Percentiles rank a stretch among this genome's conserved stretches.
These are phyloP conservation scores for Eristalinus aeneus DNA, from an alignment of 2,888 invertebrate genomes.

Conservation along the genomic window DNA sequence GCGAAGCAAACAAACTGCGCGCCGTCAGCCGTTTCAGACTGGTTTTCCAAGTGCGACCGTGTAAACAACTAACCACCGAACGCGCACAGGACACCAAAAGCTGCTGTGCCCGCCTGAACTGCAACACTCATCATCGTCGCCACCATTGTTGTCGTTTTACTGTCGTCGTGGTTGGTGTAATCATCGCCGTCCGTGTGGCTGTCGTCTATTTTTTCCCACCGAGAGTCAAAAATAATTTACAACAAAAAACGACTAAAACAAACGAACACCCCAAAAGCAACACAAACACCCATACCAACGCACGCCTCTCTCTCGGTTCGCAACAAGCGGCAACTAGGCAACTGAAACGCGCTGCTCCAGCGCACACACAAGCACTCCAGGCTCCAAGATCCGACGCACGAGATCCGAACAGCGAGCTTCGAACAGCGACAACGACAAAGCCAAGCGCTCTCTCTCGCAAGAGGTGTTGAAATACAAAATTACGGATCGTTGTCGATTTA, in stretches of 20 bases:
- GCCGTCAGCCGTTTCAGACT: constrained; percentile 51
- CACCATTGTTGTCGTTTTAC: constrained; percentile 14
- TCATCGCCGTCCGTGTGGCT: constrained; percentile 6
- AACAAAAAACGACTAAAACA: constrained; percentile 57
- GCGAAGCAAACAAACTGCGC: not conserved
- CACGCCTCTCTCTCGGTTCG: constrained; percentile 70
- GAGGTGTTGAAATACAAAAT: constrained; percentile 80
- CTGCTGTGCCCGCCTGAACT: constrained; percentile 67
- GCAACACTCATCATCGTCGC: constrained; percentile 75
- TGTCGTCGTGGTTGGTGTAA: constrained; percentile 12
- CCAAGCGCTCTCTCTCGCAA: constrained; percentile 64
- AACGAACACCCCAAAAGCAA: constrained; percentile 49
- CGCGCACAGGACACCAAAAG: constrained; percentile 76
- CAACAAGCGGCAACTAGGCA: constrained; percentile 57
- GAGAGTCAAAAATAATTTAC: constrained; percentile 62
- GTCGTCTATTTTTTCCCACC: constrained; percentile 37
- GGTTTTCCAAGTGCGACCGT: constrained; percentile 65
- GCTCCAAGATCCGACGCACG: constrained; percentile 70
- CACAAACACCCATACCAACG: constrained; percentile 1
- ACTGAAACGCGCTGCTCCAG: no score
- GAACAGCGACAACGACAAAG: constrained; percentile 59
- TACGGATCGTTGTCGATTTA: constrained; percentile 79
- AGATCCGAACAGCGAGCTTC: constrained; percentile 76
- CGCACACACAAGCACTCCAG: not conserved
- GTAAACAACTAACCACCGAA: constrained; percentile 68